A percentile compares a stretch with the other conserved stretches of the same genome.
phyloP scores from a whole-genome alignment of 2,888 invertebrate genomes.

The Diarsia brunnea region DNA sequence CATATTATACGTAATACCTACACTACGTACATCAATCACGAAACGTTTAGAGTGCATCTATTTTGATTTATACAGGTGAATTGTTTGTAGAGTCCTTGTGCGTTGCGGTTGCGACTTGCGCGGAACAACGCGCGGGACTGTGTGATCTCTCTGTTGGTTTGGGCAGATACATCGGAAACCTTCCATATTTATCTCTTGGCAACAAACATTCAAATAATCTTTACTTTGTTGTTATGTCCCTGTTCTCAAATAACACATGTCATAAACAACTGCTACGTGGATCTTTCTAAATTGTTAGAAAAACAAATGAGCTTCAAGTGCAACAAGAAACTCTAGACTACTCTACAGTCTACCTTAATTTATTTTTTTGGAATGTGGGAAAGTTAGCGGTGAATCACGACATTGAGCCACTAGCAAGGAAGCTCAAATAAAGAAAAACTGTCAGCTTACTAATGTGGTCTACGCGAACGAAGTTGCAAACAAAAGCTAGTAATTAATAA shows the following conservation, averaged over 20 bases:
- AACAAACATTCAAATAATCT: not conserved
- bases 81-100: constrained; percentile 64
- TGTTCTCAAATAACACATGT: not conserved
- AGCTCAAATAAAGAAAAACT: constrained; percentile 55
- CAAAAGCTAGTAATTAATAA: constrained; percentile 64
- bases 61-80: constrained; percentile 71
- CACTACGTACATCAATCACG: constrained; percentile 71
- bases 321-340: constrained; percentile 11
- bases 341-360: constrained; percentile 2
- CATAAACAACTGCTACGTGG: not conserved
- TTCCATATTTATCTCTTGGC: not conserved
- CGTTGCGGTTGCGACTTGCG: constrained; percentile 63
- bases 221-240: not conserved
- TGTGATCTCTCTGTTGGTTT: constrained; percentile 43
- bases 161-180: constrained; percentile 11
- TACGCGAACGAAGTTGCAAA: constrained; percentile 51
- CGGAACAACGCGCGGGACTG: constrained; percentile 31
- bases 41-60: constrained; percentile 71
- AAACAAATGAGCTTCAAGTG: not conserved
- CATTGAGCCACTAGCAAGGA: constrained; percentile 44
- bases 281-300: not conserved
- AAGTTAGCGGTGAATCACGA: constrained; percentile 42
- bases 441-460: constrained; percentile 61
- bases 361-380: constrained; percentile 54
- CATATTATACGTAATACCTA: constrained; percentile 75